These are phyloP conservation scores for Panthera uncia DNA, from an alignment of 2,113 vertebrate genomes.

Conservation along the genomic window DNA sequence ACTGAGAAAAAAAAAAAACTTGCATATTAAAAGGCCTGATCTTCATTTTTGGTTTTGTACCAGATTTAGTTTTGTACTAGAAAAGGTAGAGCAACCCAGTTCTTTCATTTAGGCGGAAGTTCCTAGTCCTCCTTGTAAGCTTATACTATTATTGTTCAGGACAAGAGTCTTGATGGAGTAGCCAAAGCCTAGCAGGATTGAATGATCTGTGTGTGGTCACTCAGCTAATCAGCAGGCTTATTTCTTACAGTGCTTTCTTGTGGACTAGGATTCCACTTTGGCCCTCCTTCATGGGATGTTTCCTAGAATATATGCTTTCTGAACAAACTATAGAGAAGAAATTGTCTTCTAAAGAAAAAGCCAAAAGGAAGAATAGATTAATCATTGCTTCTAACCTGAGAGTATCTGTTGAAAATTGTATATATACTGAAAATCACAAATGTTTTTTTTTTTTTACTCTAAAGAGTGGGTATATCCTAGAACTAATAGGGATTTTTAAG, in stretches of 20 bases:
- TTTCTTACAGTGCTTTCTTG: not conserved
- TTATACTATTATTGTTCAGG: not conserved
- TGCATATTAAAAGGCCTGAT: not conserved
- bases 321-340: not conserved
- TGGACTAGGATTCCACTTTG: not conserved
- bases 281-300: not conserved
- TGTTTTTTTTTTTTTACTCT: constrained; percentile 44
- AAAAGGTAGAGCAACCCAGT: not conserved
- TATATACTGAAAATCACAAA: not conserved
- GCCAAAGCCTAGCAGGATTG: not conserved
- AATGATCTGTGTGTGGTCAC: not conserved
- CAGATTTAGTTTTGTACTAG: not conserved
- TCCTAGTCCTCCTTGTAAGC: not conserved
- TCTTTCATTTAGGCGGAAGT: not conserved
- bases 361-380: constrained; percentile 33
- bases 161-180: not conserved
- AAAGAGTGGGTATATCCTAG: not conserved
- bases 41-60: not conserved
- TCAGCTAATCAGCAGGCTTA: not conserved
- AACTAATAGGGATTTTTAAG: not conserved
- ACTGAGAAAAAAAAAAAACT: not conserved
- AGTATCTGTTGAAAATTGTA: constrained; percentile 35
- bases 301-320: not conserved
- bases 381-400: constrained; percentile 27
- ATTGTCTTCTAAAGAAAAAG: not conserved